A percentile compares a stretch with the other conserved stretches of the same genome.
These are phyloP conservation scores for Drosophila punjabiensis DNA, from an alignment of 1,140 invertebrate species.

Conservation along the genomic window DNA sequence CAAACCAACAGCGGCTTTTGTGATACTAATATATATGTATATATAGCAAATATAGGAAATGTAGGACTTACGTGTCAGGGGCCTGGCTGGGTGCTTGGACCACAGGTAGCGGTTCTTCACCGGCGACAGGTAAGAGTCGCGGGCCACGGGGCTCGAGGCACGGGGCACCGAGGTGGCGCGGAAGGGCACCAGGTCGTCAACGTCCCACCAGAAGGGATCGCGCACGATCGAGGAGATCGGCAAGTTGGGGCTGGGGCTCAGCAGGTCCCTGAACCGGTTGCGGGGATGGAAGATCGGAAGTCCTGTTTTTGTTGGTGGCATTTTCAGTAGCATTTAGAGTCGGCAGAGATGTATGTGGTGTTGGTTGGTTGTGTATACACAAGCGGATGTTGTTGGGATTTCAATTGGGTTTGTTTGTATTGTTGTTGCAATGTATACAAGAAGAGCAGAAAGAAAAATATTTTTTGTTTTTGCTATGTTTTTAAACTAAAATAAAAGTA, in stretches of 20 bases:
- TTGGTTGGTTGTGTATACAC: slow-evolving; percentile 50
- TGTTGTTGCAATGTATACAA: slow-evolving; percentile 77
- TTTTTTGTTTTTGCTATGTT: slow-evolving; percentile 74
- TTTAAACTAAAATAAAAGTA: slow-evolving; percentile 84
- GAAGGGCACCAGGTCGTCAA: slow-evolving; percentile 91
- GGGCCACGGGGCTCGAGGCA: slow-evolving; percentile 88
- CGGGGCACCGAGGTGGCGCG: slow-evolving; percentile 87
- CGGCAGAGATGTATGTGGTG: slow-evolving; percentile 31
- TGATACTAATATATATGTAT: background rate
- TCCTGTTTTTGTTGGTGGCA: slow-evolving; percentile 86
- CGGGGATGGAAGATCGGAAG: slow-evolving; percentile 89
- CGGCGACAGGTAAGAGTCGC: slow-evolving; percentile 94
- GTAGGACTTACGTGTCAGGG: slow-evolving; percentile 88
- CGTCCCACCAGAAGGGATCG: slow-evolving; percentile 94
- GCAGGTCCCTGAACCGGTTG: slow-evolving; percentile 90
- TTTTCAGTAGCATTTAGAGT: slow-evolving; percentile 64
- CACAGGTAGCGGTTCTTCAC: slow-evolving; percentile 95
- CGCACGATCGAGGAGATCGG: slow-evolving; percentile 92
- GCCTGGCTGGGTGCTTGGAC: slow-evolving; percentile 94
- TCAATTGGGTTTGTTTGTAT: slow-evolving; percentile 53
- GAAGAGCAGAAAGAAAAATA: slow-evolving; percentile 84
- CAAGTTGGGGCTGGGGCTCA: slow-evolving; percentile 91
- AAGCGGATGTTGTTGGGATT: slow-evolving; percentile 64
- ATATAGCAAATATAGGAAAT: too few relatives aligned
- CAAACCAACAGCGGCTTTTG: background rate